Evolutionary conservation across 2,113 vertebrate species (phyloP), one percentile per base, ranked within the genome.

Genomic region (Athene cunicularia): DNA sequence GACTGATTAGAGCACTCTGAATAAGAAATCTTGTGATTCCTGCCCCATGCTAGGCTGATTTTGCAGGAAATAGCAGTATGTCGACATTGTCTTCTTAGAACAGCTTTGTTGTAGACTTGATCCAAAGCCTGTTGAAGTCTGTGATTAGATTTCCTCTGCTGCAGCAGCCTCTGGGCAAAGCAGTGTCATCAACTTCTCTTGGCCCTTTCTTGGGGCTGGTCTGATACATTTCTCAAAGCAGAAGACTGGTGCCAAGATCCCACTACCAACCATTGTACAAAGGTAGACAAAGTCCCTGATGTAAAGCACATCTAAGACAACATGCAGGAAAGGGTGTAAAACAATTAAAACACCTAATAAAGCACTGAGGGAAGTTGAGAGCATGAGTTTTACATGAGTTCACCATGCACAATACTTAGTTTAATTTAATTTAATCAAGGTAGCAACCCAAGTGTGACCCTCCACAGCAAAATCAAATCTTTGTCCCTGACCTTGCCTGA

Each of bases 391-490:
- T 63, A 68, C 58, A 14, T n/a, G 43, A 86, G 39, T 49, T 83
- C 33, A 39, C 76, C 7, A 12, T 3, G 20, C 43, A 14, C 39
- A 32, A n/a, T 28, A 27, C 49, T 82, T 28, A 30, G 20, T 59
- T 86, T 77, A 30, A 20, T 59, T 86, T 80, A 77, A 88, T 89
- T 74, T 59, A 82, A 90, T 93, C 59, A 86, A 86, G 74, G 73
- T 18, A 92, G 35, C 28, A 92, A 47, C 35, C 10, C 39, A 49
- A 53, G 19, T 9, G 50, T 58, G 59, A 86, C 53, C 59, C 55
- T 56, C 23, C 43, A 59, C 1, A 4, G 60, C 32, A 59, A 74
- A 93, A 73, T 26, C 81, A 60, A 27, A 52, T 47, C 52, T 72
- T 63, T 59, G 64, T 35, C 47, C n/a, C 43, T 67, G 43, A 37